phyloP scores from a whole-genome alignment of 2,113 vertebrate genomes.

The Aspiorhynchus laticeps region DNA sequence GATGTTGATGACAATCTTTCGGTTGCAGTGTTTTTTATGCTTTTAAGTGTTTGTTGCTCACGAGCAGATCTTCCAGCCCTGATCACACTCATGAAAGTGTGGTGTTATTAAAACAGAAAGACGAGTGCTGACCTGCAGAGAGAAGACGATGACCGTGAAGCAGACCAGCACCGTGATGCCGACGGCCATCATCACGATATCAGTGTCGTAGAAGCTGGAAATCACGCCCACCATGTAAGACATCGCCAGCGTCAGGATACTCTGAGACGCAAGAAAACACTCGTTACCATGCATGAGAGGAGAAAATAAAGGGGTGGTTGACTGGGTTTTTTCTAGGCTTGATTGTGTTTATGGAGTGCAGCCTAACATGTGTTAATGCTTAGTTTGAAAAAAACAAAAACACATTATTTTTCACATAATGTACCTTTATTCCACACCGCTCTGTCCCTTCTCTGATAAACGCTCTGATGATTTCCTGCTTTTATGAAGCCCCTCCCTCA shows the following conservation, averaged over 20 bases:
- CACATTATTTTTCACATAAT: too few relatives aligned
- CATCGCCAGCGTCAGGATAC: constrained; percentile 88
- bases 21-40: not conserved
- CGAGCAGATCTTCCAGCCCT: not conserved
- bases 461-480: too few relatives aligned
- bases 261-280: constrained; percentile 69
- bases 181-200: constrained; percentile 91
- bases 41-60: too few relatives aligned
- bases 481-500: too few relatives aligned
- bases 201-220: constrained; percentile 91
- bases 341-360: too few relatives aligned
- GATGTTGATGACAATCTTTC: not conserved
- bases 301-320: too few relatives aligned
- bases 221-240: constrained; percentile 99
- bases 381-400: too few relatives aligned
- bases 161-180: constrained; percentile 92
- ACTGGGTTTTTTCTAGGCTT: too few relatives aligned
- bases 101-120: not conserved
- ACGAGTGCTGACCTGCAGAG: constrained; percentile 84
- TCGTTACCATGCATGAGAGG: not conserved
- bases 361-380: too few relatives aligned
- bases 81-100: not conserved
- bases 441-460: too few relatives aligned
- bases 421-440: too few relatives aligned
- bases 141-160: constrained; percentile 94